Evolutionary conservation across 2,113 vertebrate genomes (phyloP), one percentile per base, ranked within the genome.

Genomic region (Ptilorrhoa leucosticta): DNA sequence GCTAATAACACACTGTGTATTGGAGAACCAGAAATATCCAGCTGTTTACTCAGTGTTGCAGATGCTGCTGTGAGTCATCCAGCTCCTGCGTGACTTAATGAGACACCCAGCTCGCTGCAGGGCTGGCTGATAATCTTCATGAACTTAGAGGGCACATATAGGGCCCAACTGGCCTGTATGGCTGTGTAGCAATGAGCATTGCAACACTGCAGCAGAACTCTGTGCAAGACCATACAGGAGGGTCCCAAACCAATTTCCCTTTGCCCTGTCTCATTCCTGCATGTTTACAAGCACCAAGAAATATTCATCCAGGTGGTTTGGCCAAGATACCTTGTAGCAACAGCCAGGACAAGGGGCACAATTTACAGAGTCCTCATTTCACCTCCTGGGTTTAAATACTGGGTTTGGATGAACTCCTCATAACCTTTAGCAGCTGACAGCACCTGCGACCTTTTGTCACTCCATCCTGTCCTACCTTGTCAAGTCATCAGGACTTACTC

Each of bases 1-100:
- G 56, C 60, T 97, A 95, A 93, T 90, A 92, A 93, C 89, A 97
- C 39, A 12, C 42, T 28, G 13, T 15, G 42, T 22, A 19, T 7
- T 56, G 30, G 39, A 60, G 83, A 94, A 92, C 44, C 64, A 73
- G 76, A 83, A 92, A 89, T 64, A 88, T 93, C 92, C 95, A 94
- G 87, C 56, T 86, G 90, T 92, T 93, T 83, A 56, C 83, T 81
- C 26, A 9, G 37, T 5, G 42, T 26, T 91, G 81, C 79, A 93
- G 89, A 93, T 94, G 91, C 93, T 92, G 91, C 56, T 83, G 39
- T 92, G 93, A 96, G 56, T 96, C 96, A 95, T 11, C 6, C 58
- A 57, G 44, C 40, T 85, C 87, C 76, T 30, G 11, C 1, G 1
- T 68, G 90, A 68, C 73, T 93, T 87, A 63, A 78, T 87, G 65